Base-by-base conservation (phyloP, 1,140 invertebrate genomes). In the Hyles vespertilio region DNA sequence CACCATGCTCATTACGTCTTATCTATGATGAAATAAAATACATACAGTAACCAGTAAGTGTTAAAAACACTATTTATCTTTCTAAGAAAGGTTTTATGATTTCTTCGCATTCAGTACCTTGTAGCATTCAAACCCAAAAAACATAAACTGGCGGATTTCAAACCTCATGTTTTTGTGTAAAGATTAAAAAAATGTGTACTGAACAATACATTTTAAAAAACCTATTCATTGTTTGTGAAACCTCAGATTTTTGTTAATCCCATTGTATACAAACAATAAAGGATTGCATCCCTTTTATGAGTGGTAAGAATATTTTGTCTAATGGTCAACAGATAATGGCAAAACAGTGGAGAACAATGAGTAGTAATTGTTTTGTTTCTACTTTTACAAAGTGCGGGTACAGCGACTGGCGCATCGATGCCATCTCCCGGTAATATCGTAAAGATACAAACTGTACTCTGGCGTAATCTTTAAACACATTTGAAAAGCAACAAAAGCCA, bases 331-430 rank as follows among this genome's bases (percentile, higher is more conserved):
- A 67, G 64, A 65, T 70, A 65, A 66, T 63, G 59, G 67, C 64
- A 69, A 76, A 70, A 64, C 72, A 75, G 65, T 55, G 70, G 52
- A 33, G 32, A 51, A 80, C 77, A 80, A 80, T 77, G 64, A 69
- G 43, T 63, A 66, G 70, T 69, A 74, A 77, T 77, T 65, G 66
- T 67, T 72, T 70, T 65, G 56, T 56, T 70, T 61, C 56, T 69
- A 60, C 61, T 46, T 63, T 70, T 70, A 69, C 68, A 58, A 61
- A 60, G 45, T 65, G 58, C 56, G 32, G 11, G 8, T 34, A 51
- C 32, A 33, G 36, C 36, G 50, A 48, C 53, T 60, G 55, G 59
- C 56, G 54, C 34, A 10, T 51, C 8, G 50, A 51, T 51, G 32
- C 49, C 34, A 33, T 63, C 52, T 64, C 61, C 46, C 61, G 62